Evolutionary conservation across 2,888 invertebrate genomes (phyloP).

Genomic region (Cryptus viduatorius): DNA sequence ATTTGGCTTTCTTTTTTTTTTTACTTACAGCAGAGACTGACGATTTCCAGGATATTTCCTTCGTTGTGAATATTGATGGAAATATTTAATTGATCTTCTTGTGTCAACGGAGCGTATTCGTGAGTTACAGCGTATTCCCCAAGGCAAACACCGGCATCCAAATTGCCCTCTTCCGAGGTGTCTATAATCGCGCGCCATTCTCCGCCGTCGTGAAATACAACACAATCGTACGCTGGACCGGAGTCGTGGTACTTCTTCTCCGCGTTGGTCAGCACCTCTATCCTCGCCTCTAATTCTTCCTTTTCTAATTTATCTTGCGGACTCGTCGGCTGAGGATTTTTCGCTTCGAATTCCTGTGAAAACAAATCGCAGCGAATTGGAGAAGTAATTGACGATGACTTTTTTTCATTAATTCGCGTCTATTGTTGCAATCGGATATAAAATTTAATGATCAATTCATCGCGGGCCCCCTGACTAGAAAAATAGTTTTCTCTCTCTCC

Average conservation of each 20-base stretch:
- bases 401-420: background rate
- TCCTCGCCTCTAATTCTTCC: conserved; percentile 94
- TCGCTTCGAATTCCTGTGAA: conserved; percentile 89
- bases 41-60: conserved; percentile 96
- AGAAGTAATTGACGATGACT: background rate
- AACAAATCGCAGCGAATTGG: background rate
- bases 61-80: conserved; percentile 96
- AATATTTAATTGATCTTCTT: conserved; percentile 93
- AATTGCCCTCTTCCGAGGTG: conserved; percentile 92
- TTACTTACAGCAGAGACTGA: conserved; percentile 96
- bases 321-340: conserved; percentile 87
- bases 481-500: too few relatives aligned
- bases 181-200: conserved; percentile 96
- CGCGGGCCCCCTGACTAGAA: too few relatives aligned
- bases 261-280: conserved; percentile 92
- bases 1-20: conserved; percentile 1
- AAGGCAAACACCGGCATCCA: conserved; percentile 91
- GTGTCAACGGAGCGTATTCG: conserved; percentile 91
- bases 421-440: too few relatives aligned
- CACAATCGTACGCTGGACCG: conserved; percentile 96
- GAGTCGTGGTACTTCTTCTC: conserved; percentile 96
- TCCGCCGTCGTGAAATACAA: conserved; percentile 96
- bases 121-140: conserved; percentile 93
- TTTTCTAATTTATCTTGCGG: conserved; percentile 92
- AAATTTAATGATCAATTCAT: too few relatives aligned